Evolutionary conservation across 30 jellyfish, hydroid and myxozoan genomes (phyloP), one percentile per base, ranked within the genome.

Genomic region (Catostylus mosaicus): DNA sequence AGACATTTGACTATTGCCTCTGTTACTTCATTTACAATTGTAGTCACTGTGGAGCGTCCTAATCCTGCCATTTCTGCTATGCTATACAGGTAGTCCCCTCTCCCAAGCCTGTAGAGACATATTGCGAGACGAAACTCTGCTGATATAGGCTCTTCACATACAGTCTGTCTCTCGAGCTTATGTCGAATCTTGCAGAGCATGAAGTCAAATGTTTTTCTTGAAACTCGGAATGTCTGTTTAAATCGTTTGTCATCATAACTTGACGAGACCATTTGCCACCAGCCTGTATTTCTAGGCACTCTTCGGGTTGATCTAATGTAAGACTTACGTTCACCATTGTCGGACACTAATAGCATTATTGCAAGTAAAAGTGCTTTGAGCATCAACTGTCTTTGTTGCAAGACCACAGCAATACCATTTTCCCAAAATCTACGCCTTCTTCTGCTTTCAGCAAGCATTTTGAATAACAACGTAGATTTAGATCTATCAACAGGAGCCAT

Each of bases 61-160:
- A 71, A 47, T 26, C 94, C 94, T 14, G 14, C 45, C 90, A 83
- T 73, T 50, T 83, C 91, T 54, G 56, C 83, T 9, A 70, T 83
- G 48, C 79, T 83, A 72, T 47, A 83, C 51, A 83, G 45, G 51
- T 83, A 83, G 62, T 71, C 94, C 61, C 74, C 74, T 61, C 74
- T 61, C 18, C 74, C 74, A 61, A 61, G 74, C 32, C 74, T 0
- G 26, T 61, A 61, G 45, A 61, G 43, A 29, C 74, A 61, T 20
- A 61, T 61, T 0, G 45, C 94, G 30, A 84, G 72, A 31, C 94
- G 77, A 57, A 36, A 31, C 47, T 73, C 94, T 51, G 94, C 89
- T 19, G 88, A 59, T 20, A 84, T 57, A 23, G 83, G 88, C 38
- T 52, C 82, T 73, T 84, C 88, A 2, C 75, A 40, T 24, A 84